A percentile compares a stretch with the other conserved stretches of the same genome.
phyloP scores from a whole-genome alignment of 2,888 invertebrate species.

The Lomographa bimaculata region DNA sequence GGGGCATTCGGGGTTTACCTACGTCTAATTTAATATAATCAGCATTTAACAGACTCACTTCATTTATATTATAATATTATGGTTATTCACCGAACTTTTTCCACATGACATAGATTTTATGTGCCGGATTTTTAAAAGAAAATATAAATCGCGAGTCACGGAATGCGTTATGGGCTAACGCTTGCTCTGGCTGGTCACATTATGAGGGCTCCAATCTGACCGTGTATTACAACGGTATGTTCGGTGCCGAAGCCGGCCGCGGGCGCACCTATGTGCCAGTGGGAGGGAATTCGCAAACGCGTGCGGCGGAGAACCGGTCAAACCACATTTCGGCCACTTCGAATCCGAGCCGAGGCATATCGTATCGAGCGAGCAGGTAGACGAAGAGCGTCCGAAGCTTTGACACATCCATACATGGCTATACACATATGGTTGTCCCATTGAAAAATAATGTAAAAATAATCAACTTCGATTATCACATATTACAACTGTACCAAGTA shows the following conservation, averaged over 20 bases:
- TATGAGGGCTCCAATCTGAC: conserved; percentile 52
- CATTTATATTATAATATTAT: too few species aligned
- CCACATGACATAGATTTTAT: conserved; percentile 6
- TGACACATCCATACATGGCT: too few species aligned
- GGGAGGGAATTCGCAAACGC: conserved; percentile 74
- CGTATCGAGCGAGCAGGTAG: conserved; percentile 49
- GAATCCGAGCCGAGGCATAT: conserved; percentile 4
- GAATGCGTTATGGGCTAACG: conserved; percentile 12
- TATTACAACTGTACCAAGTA: too few species aligned
- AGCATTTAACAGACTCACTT: too few species aligned
- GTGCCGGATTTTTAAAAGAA: not conserved
- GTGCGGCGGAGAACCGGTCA: conserved; percentile 76
- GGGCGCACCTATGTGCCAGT: conserved; percentile 66
- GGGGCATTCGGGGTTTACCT: not conserved
- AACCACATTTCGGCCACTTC: conserved; percentile 62
- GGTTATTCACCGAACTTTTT: conserved; percentile 4
- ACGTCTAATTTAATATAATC: too few species aligned
- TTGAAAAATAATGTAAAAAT: too few species aligned
- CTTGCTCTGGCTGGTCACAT: conserved; percentile 29
- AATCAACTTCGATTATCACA: too few species aligned
- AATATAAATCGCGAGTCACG: conserved; percentile 8
- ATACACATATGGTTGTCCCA: too few species aligned
- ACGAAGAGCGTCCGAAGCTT: conserved; percentile 6
- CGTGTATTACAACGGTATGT: conserved; percentile 60
- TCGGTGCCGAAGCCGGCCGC: conserved; percentile 32